Percentiles rank a stretch among this genome's conserved stretches.
These are phyloP conservation scores for Pinctada fucata DNA, from an alignment of 2,888 invertebrate genomes.

Conservation along the genomic window DNA sequence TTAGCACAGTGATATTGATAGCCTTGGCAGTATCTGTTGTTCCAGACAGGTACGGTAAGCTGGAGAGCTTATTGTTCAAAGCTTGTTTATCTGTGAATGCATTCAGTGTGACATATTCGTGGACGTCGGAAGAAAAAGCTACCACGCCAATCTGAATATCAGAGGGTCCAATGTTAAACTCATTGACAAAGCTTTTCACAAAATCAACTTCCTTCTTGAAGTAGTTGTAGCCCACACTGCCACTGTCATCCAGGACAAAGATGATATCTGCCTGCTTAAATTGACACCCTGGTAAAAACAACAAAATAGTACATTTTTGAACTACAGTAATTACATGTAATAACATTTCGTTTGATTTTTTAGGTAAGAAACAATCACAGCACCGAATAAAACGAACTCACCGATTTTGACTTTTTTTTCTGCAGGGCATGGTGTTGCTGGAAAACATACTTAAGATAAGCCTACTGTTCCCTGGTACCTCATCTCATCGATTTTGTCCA, in stretches of 20 bases:
- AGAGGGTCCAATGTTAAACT: slow-evolving; percentile 46
- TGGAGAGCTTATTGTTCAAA: slow-evolving; percentile 49
- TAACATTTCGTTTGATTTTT: no score
- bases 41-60: slow-evolving; percentile 52
- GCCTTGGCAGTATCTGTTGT: slow-evolving; percentile 62
- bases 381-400: no score
- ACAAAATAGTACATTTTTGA: no score
- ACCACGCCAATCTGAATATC: slow-evolving; percentile 52
- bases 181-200: slow-evolving; percentile 15
- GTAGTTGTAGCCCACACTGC: slow-evolving; percentile 10
- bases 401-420: no score
- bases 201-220: slow-evolving; percentile 14
- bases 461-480: no score
- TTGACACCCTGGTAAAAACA: slow-evolving; percentile 9
- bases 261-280: slow-evolving; percentile 22
- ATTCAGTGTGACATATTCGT: slow-evolving; percentile 46
- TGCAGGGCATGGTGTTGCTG: no score
- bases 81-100: slow-evolving; percentile 27
- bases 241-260: slow-evolving; percentile 11
- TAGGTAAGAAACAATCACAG: no score
- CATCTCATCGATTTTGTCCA: no score
- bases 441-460: no score
- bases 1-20: slow-evolving; percentile 47
- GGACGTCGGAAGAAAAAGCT: slow-evolving; percentile 49
- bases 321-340: no score